These are phyloP conservation scores for Sisor rabdophorus DNA, from an alignment of 2,113 vertebrate genomes.

Conservation along the genomic window DNA sequence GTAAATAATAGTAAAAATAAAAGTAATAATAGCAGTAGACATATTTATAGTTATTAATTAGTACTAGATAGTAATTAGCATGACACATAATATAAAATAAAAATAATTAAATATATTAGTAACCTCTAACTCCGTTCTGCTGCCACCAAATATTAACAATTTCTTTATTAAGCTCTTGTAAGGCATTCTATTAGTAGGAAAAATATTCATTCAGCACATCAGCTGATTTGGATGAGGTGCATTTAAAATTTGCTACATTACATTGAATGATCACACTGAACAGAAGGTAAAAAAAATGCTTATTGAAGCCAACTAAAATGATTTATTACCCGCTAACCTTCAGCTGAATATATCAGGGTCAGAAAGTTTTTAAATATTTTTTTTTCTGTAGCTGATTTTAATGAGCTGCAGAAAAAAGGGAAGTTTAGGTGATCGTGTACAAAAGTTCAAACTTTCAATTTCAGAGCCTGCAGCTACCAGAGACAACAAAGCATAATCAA, in stretches of 20 bases:
- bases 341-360: background rate
- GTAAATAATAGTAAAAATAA: background rate
- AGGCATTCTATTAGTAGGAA: background rate
- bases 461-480: slow-evolving; percentile 6
- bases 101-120: background rate
- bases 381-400: slow-evolving; percentile 12
- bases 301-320: background rate
- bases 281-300: too few relatives aligned
- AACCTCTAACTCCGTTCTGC: background rate
- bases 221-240: background rate
- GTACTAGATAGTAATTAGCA: background rate
- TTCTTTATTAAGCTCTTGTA: background rate
- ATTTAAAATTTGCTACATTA: background rate
- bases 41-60: background rate
- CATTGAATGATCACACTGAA: too few relatives aligned
- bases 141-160: background rate
- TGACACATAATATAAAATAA: background rate
- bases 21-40: background rate
- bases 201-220: background rate
- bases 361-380: background rate
- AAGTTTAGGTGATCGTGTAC: slow-evolving; percentile 14
- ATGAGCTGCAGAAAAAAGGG: slow-evolving; percentile 1
- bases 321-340: background rate
- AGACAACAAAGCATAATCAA: slow-evolving; percentile 6
- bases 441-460: slow-evolving; percentile 33